Percentiles rank a stretch among this genome's conserved stretches.
Conservation (phyloP, 2,113 vertebrate genomes). For the Hystrix brachyura region DNA sequence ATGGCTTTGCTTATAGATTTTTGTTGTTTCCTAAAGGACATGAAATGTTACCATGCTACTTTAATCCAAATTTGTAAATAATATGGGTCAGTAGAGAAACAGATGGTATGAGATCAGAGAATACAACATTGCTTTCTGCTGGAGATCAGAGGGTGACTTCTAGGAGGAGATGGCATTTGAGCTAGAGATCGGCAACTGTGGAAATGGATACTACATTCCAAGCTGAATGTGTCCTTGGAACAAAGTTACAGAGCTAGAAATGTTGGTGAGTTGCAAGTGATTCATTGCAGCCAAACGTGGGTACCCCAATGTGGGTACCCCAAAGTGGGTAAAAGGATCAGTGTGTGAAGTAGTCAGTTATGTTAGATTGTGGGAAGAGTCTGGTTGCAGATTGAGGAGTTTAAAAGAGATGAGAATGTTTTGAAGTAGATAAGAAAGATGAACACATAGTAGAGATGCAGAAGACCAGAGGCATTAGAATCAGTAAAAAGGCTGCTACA, state of each 20-base stretch:
- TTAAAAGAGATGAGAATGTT: neutral
- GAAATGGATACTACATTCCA: neutral
- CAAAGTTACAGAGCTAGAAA: neutral
- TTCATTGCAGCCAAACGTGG: neutral
- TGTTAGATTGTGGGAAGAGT: neutral
- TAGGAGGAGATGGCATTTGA: constrained; percentile 18
- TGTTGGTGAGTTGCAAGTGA: neutral
- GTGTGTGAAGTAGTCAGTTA: neutral
- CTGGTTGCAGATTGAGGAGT: neutral
- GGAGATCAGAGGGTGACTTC: neutral
- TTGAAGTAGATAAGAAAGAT: neutral
- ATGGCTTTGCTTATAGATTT: neutral
- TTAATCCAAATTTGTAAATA: neutral
- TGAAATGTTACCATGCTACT: neutral
- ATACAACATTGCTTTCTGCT: neutral
- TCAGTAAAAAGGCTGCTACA: neutral
- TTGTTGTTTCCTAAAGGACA: constrained; percentile 7
- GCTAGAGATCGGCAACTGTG: neutral
- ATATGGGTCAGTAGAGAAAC: neutral
- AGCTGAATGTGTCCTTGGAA: neutral
- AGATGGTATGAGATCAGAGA: neutral
- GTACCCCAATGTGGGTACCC: no score
- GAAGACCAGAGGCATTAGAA: neutral
- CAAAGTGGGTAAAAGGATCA: neutral
- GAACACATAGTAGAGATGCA: neutral